Evolutionary conservation across 1,140 invertebrate genomes (phyloP).

Genomic region (Parasteatoda tepidariorum): DNA sequence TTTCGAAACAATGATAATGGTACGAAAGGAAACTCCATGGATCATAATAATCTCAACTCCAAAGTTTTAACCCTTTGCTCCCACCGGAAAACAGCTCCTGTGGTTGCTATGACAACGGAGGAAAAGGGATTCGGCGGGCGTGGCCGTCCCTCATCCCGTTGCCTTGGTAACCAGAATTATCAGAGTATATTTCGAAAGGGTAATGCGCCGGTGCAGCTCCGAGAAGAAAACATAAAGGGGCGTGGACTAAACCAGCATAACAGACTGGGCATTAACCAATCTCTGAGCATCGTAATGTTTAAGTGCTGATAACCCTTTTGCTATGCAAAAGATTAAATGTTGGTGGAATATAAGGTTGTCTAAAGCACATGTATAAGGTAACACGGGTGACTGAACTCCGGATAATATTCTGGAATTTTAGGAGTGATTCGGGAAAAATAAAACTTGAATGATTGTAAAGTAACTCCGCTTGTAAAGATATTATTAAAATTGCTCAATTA

Average conservation of each 20-base stretch:
- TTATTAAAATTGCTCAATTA: no score
- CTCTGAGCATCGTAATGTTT: neutral
- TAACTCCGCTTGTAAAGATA: no score
- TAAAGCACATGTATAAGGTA: neutral
- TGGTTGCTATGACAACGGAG: conserved; percentile 1
- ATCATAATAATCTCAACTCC: no score
- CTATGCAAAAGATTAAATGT: neutral
- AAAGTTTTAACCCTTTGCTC: conserved; percentile 35
- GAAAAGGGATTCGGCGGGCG: conserved; percentile 23
- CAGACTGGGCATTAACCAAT: conserved; percentile 29
- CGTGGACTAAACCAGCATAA: conserved; percentile 16
- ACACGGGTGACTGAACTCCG: neutral
- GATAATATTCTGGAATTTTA: neutral
- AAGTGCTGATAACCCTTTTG: conserved; percentile 26
- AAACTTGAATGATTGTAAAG: no score
- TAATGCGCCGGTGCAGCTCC: neutral
- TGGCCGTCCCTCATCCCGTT: conserved; percentile 5
- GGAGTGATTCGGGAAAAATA: neutral
- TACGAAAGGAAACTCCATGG: no score
- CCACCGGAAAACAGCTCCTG: neutral
- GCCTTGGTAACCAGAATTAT: conserved; percentile 28
- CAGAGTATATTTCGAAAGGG: neutral
- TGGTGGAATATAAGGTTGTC: neutral
- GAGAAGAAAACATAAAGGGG: neutral
- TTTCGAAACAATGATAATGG: no score